Evolutionary conservation across 2,797 vertebrate genomes (phyloP), one percentile per base, ranked within the genome.

Genomic region (Pygocentrus nattereri): DNA sequence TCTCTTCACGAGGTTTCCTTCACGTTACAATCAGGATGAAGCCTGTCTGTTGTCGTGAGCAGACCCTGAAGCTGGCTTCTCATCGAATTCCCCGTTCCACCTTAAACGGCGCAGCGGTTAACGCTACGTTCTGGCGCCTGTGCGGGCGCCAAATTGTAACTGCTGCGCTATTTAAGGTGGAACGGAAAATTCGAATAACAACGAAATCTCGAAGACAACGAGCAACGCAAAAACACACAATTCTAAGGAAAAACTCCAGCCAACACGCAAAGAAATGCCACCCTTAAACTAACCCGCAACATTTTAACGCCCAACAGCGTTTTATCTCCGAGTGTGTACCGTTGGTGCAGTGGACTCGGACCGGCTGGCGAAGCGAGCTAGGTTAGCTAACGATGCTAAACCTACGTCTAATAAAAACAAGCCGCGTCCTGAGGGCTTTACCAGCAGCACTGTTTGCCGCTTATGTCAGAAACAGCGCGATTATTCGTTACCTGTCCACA

Each of bases 401-500:
- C 49, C 70, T 72, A 54, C 1, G 25, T 52, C 69, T 18, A 3
- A 38, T n/a, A 7, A 18, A 31, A 11, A 69, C 47, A 69, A 7
- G 27, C 44, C 19, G 31, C 8, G 8, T 1, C 11, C 41, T 44
- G 41, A 11, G 44, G 41, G 2, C 11, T 1, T 44, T 10, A 44
- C 8, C 10, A 44, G 44, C 10, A 8, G 41, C 10, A 12, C 12
- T 11, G 11, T 41, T 10, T 10, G 11, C 41, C 44, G 41, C 44
- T 2, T 54, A 2, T 10, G 19, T 56, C 52, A 8, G 56, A 21
- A 49, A 52, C 34, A 19, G 6, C 4, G 21, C 15, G 8, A 8
- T 77, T 18, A 61, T 52, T 88, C 3, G 21, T 4, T 94, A 95
- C 93, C 92, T 94, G 94, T 95, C 94, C 90, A 93, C 90, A 85